A percentile compares a stretch with the other conserved stretches of the same genome.
phyloP scores from a whole-genome alignment of 2,113 vertebrate species.

The Sinocyclocheilus anophthalmus region DNA sequence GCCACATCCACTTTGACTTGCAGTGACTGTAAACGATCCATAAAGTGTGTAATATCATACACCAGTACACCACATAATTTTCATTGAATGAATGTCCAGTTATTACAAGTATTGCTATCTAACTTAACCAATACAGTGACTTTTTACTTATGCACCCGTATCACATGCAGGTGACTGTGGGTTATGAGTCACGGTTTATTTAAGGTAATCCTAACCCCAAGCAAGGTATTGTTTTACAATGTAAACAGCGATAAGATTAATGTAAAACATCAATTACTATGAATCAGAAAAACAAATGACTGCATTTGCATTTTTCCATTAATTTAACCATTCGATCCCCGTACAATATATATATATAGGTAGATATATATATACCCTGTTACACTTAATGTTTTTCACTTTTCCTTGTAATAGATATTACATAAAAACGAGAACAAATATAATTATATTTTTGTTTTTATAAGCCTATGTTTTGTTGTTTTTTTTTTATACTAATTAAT shows the following conservation, averaged over 20 bases:
- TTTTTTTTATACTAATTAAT: too few relatives aligned
- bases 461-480: too few relatives aligned
- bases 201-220: background rate
- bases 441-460: too few relatives aligned
- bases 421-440: too few relatives aligned
- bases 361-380: too few relatives aligned
- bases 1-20: background rate
- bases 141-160: background rate
- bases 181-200: background rate
- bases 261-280: constrained; percentile 17
- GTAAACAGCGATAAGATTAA: background rate
- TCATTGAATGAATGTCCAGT: background rate
- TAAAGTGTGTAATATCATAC: background rate
- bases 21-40: background rate
- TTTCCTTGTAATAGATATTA: too few relatives aligned
- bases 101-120: background rate
- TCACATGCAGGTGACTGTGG: background rate
- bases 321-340: background rate
- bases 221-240: background rate
- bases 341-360: too few relatives aligned
- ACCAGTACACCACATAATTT: background rate
- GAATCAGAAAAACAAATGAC: background rate
- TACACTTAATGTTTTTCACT: too few relatives aligned
- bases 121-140: background rate
- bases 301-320: background rate